These are phyloP conservation scores for Strix occidentalis DNA, from an alignment of 2,797 vertebrate genomes.

Conservation along the genomic window DNA sequence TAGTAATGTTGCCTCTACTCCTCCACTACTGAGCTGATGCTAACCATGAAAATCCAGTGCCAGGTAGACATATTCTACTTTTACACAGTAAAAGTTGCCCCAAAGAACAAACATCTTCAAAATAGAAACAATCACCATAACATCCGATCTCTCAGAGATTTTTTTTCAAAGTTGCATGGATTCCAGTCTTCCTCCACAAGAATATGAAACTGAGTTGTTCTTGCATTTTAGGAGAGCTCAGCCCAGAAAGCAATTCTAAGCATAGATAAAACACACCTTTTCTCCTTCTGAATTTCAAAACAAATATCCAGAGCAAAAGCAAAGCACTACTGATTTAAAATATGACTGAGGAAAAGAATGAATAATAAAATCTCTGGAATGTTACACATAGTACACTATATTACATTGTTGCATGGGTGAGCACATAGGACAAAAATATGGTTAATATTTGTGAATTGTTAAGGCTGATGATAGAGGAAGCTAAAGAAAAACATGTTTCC, in stretches of 20 bases:
- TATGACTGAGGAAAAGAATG: neutral
- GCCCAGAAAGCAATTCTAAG: neutral
- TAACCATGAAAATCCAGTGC: fast-evolving
- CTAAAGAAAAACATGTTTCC: neutral
- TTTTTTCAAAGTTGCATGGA: neutral
- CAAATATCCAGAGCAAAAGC: neutral
- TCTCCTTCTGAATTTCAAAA: neutral
- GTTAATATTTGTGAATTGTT: neutral
- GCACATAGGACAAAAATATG: neutral
- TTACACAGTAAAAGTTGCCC: neutral
- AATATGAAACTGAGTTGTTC: neutral
- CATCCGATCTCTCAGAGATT: neutral
- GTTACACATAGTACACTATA: neutral
- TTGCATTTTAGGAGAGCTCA: neutral
- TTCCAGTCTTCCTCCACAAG: neutral
- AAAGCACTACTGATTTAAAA: neutral
- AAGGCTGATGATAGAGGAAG: neutral
- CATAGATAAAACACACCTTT: neutral
- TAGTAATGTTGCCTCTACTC: fast-evolving
- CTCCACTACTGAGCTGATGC: neutral
- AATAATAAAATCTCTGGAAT: neutral
- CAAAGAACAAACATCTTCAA: neutral
- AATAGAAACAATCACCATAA: neutral
- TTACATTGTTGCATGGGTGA: neutral
- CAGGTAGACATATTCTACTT: neutral